Evolutionary conservation across 2,888 invertebrate genomes (phyloP), one percentile per base, ranked within the genome.

Genomic region (Lapara coniferarum): DNA sequence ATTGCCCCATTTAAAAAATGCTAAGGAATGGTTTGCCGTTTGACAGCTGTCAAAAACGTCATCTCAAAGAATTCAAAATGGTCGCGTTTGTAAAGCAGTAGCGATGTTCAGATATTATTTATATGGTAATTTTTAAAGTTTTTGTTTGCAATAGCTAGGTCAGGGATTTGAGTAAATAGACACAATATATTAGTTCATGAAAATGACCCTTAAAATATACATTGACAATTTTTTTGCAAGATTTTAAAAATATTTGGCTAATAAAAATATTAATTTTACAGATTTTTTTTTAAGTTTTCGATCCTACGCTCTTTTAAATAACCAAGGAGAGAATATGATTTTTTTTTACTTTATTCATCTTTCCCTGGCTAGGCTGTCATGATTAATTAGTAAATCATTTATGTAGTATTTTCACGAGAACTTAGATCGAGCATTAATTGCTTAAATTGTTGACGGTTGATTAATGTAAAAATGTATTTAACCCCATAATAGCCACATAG

Each of bases 361-460:
- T 49, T 49, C 13, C 12, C 19, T 49, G 63, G 49, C 63, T 5
- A 19, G 49, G 49, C 19, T 49, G 19, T 2, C 19, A 49, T 13
- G 19, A 19, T 13, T 0, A 13, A 2, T 19, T 16, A 44, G 10
- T 10, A 44, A 19, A 63, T 16, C 46, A 16, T 46, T 19, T 46
- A 46, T 10, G 46, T 46, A 63, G 59, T 63, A 7, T 46, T 56
- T 63, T 63, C 59, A 59, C 16, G 16, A 63, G 19, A 63, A 30
- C 7, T 63, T 49, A 63, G 46, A 19, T 7, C 2, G 19, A 49
- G 49, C 46, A 49, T 63, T 8, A 49, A 19, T 55, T 49, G 46
- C 19, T 63, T 49, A 85, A 83, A 84, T 91, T 92, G 91, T 92
- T 92, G 81, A 91, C 77, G 85, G 85, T 92, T 92, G 84, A 85